Evolutionary conservation across 2,797 vertebrate species (phyloP).

Genomic region (Catostomus latipinnis): DNA sequence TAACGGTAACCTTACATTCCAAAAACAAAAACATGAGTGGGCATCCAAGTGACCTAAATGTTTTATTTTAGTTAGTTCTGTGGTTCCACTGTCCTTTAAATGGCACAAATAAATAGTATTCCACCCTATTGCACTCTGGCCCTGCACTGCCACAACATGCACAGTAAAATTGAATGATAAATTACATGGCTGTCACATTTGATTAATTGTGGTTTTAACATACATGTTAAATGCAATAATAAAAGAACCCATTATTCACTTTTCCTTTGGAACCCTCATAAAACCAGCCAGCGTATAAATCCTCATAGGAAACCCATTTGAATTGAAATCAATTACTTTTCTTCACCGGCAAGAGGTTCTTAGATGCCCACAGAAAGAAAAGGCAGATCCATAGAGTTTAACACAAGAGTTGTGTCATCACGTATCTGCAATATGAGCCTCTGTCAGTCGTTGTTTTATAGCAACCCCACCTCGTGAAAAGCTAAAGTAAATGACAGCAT

Average conservation of each 20-base stretch:
- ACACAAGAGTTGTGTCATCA: slow-evolving; percentile 33
- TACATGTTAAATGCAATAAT: slow-evolving; percentile 74
- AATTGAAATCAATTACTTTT: slow-evolving; percentile 65
- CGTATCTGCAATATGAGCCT: slow-evolving; percentile 27
- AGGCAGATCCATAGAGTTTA: slow-evolving; percentile 47
- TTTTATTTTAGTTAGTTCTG: slow-evolving; percentile 58
- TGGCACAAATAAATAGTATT: slow-evolving; percentile 19
- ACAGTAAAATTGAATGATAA: slow-evolving; percentile 65
- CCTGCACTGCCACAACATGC: slow-evolving; percentile 60
- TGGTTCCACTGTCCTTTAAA: slow-evolving; percentile 65
- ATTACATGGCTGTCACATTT: slow-evolving; percentile 67
- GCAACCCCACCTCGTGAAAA: slow-evolving; percentile 25
- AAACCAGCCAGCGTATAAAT: slow-evolving; percentile 68
- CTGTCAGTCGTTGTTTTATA: slow-evolving; percentile 35
- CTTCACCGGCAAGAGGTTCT: slow-evolving; percentile 29
- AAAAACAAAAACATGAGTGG: neutral
- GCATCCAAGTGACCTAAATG: neutral
- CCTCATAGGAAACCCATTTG: slow-evolving; percentile 65
- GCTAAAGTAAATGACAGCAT: slow-evolving; percentile 57
- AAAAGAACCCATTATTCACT: slow-evolving; percentile 73
- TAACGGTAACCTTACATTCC: neutral
- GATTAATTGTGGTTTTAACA: slow-evolving; percentile 74
- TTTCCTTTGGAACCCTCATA: slow-evolving; percentile 69
- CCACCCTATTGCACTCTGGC: slow-evolving; percentile 13
- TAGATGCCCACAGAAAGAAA: slow-evolving; percentile 46